Evolutionary conservation across 2,797 vertebrate species (phyloP).

Genomic region (Sibirionetta formosa): DNA sequence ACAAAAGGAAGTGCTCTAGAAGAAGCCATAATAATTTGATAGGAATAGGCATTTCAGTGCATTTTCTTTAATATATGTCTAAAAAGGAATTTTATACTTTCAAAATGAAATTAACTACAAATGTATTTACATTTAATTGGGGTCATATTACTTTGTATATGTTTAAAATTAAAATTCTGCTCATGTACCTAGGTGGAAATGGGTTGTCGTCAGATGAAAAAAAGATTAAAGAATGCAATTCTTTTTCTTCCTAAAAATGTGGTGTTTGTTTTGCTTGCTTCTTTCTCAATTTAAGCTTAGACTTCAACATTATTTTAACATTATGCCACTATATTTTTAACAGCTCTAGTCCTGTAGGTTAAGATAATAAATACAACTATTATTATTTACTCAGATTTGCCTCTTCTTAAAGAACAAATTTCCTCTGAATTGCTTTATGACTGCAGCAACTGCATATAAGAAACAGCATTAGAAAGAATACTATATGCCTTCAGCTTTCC

Average conservation of each 20-base stretch:
- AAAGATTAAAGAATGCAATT: not conserved
- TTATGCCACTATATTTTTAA: not conserved
- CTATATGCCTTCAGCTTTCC: not conserved
- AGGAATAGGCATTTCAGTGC: not conserved
- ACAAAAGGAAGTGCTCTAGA: not conserved
- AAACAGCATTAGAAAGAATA: not conserved
- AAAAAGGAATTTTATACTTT: not conserved
- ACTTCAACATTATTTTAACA: not conserved
- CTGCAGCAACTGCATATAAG: not conserved
- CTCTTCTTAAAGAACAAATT: not conserved
- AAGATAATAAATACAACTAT: not conserved
- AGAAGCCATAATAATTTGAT: not conserved
- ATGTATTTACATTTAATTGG: not conserved
- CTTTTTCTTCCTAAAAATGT: not conserved
- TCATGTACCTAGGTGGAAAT: not conserved
- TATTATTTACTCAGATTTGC: slow-evolving; percentile 3
- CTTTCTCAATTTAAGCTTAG: not conserved
- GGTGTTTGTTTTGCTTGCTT: not conserved
- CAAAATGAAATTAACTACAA: not conserved
- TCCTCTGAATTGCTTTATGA: not conserved
- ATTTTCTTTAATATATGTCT: not conserved
- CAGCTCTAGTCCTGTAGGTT: not conserved
- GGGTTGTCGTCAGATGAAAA: not conserved
- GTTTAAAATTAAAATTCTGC: not conserved
- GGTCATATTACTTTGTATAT: not conserved